Evolutionary conservation across 2,797 vertebrate species (phyloP).

Genomic region (Squalus acanthias): DNA sequence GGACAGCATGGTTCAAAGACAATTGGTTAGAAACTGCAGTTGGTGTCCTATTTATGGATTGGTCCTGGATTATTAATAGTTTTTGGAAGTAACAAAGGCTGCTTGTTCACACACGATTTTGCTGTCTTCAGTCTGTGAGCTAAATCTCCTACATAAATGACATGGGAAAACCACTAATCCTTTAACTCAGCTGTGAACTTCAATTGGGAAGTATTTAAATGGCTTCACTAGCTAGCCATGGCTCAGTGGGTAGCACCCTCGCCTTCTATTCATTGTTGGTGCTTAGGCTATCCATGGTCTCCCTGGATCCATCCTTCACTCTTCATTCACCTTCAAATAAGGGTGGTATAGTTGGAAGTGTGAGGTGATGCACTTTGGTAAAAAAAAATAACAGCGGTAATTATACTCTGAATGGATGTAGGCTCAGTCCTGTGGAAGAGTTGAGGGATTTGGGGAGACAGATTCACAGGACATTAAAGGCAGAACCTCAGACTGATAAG

Average conservation of each 20-base stretch:
- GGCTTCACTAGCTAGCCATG: too few relatives aligned
- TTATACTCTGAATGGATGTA: neutral
- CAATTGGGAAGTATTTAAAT: too few relatives aligned
- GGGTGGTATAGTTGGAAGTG: neutral
- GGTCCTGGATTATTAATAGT: too few relatives aligned
- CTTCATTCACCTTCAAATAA: neutral
- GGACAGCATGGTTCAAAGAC: too few relatives aligned
- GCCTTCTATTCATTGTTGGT: neutral
- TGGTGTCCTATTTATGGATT: too few relatives aligned
- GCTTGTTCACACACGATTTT: too few relatives aligned
- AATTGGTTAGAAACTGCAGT: too few relatives aligned
- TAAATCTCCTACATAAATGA: neutral
- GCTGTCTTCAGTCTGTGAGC: too few relatives aligned
- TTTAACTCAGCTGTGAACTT: too few relatives aligned
- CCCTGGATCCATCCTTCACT: neutral
- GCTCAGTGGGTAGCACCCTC: too few relatives aligned
- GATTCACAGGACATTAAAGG: neutral
- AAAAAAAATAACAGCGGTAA: neutral
- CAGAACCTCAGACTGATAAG: neutral
- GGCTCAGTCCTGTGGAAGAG: neutral
- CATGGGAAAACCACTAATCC: too few relatives aligned
- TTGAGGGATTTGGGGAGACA: neutral
- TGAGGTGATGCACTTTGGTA: neutral
- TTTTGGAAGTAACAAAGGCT: too few relatives aligned
- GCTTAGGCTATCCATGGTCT: neutral